Base-by-base conservation (phyloP, 2,888 invertebrate genomes). In the Dioctria linearis region DNA sequence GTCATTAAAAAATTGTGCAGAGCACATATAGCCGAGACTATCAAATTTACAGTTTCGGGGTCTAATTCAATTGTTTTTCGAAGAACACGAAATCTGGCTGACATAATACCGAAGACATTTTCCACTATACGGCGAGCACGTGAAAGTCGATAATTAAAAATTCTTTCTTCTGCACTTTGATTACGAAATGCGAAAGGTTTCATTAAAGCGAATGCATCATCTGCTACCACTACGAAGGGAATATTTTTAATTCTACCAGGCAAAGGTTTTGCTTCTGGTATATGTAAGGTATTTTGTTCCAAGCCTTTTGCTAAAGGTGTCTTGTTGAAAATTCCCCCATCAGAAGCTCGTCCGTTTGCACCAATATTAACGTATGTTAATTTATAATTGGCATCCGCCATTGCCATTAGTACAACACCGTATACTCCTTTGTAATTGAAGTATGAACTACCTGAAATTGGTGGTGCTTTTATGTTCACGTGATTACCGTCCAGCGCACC, bases 181-280 rank as follows among this genome's bases (percentile, higher is more conserved):
- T 73, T 79, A 13, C 78, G 57, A 71, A 54, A 67, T 63, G 69
- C 81, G 57, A 82, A 83, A 76, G 83, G 84, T 80, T 84, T 82
- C 80, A 83, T 81, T 65, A 76, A 46, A 8, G 76, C 54, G 43
- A 81, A 81, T 49, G 76, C 81, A 66, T 81, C 81, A 61, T 81
- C 81, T n/a, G 81, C 81, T 65, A 78, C 66, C 6, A 80, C 54
- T 4, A 67, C 59, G 73, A 73, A 79, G 8, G 78, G 66, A 37
- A 59, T 75, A 63, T 9, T 54, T 69, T 65, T 13, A 37, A 63
- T 71, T 61, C 51, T 46, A 9, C 25, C 13, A 63, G 61, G 43
- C 25, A 49, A 9, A 39, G 78, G 43, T 42, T 11, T 3, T 2
- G 6, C 54, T 54, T 54, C 4, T 6, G 80, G 71, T 25, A 80